A percentile compares a stretch with the other conserved stretches of the same genome.
Evolutionary conservation across 53 echinoderm and acorn worm genomes (phyloP).

Genomic region (Crossaster papposus): DNA sequence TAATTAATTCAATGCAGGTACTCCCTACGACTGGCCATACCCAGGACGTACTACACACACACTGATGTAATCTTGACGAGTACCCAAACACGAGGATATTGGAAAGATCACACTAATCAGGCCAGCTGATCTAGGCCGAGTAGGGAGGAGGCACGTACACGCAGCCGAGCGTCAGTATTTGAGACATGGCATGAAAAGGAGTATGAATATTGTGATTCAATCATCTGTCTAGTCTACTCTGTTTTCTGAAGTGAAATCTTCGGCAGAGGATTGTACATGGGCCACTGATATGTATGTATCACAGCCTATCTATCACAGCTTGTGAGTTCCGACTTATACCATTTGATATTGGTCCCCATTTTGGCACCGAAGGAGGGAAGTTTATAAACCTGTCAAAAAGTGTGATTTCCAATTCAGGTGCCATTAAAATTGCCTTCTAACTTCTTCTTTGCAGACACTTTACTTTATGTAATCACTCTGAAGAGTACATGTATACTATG

Average conservation of each 20-base stretch:
- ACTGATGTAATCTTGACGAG: conserved; percentile 18
- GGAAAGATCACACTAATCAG: conserved; percentile 34
- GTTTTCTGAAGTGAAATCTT: not conserved
- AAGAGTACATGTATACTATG: too few species aligned
- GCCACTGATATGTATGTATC: too few species aligned
- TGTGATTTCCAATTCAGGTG: too few species aligned
- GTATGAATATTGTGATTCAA: not conserved
- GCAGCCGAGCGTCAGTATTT: not conserved
- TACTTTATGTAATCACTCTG: too few species aligned
- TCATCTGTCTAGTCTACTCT: not conserved
- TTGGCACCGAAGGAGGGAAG: too few species aligned
- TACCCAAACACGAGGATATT: conserved; percentile 23
- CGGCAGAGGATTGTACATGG: too few species aligned
- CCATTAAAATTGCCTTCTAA: too few species aligned
- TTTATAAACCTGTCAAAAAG: too few species aligned
- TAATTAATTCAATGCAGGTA: not conserved
- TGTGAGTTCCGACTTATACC: too few species aligned
- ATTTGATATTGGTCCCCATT: too few species aligned
- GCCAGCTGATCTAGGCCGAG: conserved; percentile 20
- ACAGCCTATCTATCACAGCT: too few species aligned
- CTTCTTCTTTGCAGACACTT: too few species aligned
- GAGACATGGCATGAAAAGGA: not conserved
- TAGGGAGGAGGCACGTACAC: conserved; percentile 21
- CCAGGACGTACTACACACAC: not conserved
- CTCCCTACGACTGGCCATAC: not conserved